phyloP scores from a whole-genome alignment of 2,888 invertebrate genomes.

The Apantesis nais region DNA sequence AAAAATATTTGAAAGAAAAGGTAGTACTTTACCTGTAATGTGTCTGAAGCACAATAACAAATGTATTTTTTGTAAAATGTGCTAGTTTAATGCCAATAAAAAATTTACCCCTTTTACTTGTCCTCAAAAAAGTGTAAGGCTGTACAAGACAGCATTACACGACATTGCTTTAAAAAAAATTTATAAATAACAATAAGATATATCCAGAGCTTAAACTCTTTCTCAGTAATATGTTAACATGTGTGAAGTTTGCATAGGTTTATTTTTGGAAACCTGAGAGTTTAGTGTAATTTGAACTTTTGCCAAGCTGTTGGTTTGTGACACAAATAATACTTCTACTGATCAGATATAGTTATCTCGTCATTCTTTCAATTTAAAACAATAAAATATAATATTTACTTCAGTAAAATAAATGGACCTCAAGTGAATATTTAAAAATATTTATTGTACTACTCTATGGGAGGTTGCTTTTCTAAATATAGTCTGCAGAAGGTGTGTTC shows the following conservation, averaged over 20 bases:
- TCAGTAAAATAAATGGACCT: constrained; percentile 12
- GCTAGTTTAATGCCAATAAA: not conserved
- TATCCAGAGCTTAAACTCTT: constrained; percentile 47
- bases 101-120: not conserved
- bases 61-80: not conserved
- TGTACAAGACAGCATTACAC: not conserved
- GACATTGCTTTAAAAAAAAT: not conserved
- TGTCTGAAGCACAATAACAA: not conserved
- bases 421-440: constrained; percentile 4
- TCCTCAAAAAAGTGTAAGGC: not conserved
- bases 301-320: constrained; percentile 66
- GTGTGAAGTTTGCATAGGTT: constrained; percentile 55
- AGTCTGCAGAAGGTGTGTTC: constrained; percentile 74
- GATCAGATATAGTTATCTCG: constrained; percentile 26
- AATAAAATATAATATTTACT: constrained; percentile 24
- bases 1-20: not conserved
- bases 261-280: constrained; percentile 75
- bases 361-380: constrained; percentile 29
- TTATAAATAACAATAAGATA: not conserved
- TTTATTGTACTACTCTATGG: constrained; percentile 65
- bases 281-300: constrained; percentile 68
- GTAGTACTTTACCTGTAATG: not conserved
- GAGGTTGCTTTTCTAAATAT: constrained; percentile 82
- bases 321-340: constrained; percentile 38
- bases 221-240: constrained; percentile 63